A percentile compares a stretch with the other conserved stretches of the same genome.
phyloP scores from a whole-genome alignment of 2,888 invertebrate genomes.

The Muschampia staudingeri region DNA sequence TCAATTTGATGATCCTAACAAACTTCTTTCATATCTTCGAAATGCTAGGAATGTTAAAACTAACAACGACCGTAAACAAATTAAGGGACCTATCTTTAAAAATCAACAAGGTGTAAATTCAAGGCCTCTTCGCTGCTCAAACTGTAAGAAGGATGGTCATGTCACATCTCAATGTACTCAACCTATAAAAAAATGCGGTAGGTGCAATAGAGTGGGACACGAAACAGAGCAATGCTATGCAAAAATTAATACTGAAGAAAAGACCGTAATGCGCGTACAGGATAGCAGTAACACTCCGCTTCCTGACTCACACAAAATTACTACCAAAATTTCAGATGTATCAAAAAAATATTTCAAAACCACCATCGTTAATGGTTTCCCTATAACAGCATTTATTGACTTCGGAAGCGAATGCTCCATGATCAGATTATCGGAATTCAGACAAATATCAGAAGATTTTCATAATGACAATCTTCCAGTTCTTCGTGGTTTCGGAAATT shows the following conservation, averaged over 20 bases:
- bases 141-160: background rate
- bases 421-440: background rate
- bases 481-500: background rate
- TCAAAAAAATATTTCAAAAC: too few relatives aligned
- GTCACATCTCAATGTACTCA: background rate
- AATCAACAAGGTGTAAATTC: background rate
- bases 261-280: too few relatives aligned
- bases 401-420: background rate
- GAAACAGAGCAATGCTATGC: background rate
- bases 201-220: background rate
- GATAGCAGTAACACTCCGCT: too few relatives aligned
- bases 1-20: conserved; percentile 55
- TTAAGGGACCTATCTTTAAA: background rate
- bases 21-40: conserved; percentile 54
- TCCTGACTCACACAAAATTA: too few relatives aligned
- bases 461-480: background rate
- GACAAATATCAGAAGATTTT: background rate
- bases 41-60: conserved; percentile 35
- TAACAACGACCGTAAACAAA: background rate
- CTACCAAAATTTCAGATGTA: too few relatives aligned
- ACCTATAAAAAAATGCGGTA: background rate
- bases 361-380: too few relatives aligned
- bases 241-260: background rate
- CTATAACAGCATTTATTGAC: too few relatives aligned
- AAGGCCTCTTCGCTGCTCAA: background rate